Conservation (phyloP, 2,888 invertebrate species). For the Acleris sparsana region DNA sequence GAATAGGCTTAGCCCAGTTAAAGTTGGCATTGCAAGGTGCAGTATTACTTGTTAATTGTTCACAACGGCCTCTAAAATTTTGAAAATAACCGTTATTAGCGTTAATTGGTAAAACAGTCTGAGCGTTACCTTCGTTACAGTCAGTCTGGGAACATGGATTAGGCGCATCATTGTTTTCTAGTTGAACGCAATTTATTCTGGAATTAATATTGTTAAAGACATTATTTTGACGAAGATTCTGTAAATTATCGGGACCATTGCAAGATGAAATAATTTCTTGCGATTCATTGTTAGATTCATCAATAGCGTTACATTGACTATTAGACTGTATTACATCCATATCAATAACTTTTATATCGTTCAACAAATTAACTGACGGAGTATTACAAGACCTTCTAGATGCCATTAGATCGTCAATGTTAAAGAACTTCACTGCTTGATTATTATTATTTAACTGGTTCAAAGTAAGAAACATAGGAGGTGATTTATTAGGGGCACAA, state of each 20-base stretch:
- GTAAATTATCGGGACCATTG: neutral
- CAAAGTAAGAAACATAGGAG: too few relatives aligned
- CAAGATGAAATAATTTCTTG: neutral
- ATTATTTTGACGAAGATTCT: constrained; percentile 1
- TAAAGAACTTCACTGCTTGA: neutral
- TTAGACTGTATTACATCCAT: neutral
- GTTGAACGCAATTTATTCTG: neutral
- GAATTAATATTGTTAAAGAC: neutral
- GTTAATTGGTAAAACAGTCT: neutral
- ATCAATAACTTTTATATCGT: neutral
- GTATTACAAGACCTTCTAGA: neutral
- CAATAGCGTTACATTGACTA: neutral
- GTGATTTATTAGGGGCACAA: too few relatives aligned
- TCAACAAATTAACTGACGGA: neutral
- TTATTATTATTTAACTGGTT: neutral
- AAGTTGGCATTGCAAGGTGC: neutral
- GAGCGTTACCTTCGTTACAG: neutral
- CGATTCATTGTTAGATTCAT: neutral
- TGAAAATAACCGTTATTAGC: neutral
- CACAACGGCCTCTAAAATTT: neutral
- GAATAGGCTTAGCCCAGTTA: neutral
- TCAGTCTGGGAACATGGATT: neutral
- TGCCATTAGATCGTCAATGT: neutral
- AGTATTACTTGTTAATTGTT: neutral
- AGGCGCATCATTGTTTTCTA: neutral